Base-by-base conservation (phyloP, 2,113 vertebrate genomes). In the Lepus europaeus region DNA sequence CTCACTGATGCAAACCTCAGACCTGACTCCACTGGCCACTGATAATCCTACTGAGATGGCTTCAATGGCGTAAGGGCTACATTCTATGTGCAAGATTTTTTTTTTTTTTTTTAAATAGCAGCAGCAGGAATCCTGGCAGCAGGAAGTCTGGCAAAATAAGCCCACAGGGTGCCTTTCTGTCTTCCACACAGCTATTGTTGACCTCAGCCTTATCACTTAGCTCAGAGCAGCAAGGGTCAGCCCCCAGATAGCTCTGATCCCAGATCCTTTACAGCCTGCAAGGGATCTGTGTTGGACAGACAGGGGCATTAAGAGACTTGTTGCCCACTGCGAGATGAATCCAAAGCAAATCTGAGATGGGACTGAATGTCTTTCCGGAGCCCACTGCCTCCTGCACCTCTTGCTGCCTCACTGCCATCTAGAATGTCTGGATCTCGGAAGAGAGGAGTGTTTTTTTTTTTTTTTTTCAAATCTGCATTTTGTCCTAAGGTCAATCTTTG, bases 121-220 rank as follows among this genome's bases (percentile, higher is more conserved):
- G 36, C 70, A 87, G 51, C 39, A 94, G 68, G 45, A 96, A 88
- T 17, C 95, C 84, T 85, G 73, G 22, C 17, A 95, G 51, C 39
- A 94, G 68, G 45, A 96, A 88, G 22, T 95, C 84, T 85, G 73
- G 22, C 17, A 95, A 92, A 93, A 45, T 6, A 86, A 61, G 33
- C 69, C 53, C 36, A 19, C 66, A 53, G 39, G 77, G n/a, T 3
- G 5, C 13, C 87, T 85, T 61, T 77, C 77, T 96, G 49, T 90
- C 9, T 81, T 86, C 66, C 70, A 61, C 12, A 3, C 13, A 33
- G 16, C 69, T 74, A 91, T 53, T 79, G 53, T 88, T 89, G 63
- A 76, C 22, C 29, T 80, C 8, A 39, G 83, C 36, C 68, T 83
- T 80, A 59, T 74, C 17, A 9, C 73, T 16, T 93, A 69, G 39